Conservation (phyloP, 2,113 vertebrate species). For the Picathartes gymnocephalus region DNA sequence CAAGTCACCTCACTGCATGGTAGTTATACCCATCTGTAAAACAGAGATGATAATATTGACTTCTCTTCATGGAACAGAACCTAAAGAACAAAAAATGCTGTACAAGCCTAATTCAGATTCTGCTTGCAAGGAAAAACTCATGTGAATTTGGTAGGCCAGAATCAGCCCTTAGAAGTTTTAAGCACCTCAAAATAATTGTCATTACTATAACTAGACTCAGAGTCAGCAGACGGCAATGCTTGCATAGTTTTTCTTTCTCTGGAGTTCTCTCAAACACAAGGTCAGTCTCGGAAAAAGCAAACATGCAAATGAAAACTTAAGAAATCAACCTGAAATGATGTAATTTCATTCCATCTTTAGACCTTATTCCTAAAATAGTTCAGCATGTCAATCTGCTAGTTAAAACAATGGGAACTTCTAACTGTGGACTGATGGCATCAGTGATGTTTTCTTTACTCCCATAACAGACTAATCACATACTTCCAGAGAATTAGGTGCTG, state of each 20-base stretch:
- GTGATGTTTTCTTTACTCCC: background rate
- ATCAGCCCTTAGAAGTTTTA: background rate
- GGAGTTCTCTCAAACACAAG: background rate
- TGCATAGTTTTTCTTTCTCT: background rate
- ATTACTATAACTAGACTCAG: background rate
- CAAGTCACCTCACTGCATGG: background rate
- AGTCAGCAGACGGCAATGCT: background rate
- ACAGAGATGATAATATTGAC: background rate
- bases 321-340: background rate
- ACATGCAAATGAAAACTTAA: background rate
- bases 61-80: background rate
- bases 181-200: background rate
- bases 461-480: background rate
- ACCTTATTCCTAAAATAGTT: background rate
- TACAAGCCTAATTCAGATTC: background rate
- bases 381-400: background rate
- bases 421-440: background rate
- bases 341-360: background rate
- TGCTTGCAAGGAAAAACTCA: background rate
- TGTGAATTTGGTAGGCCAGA: background rate
- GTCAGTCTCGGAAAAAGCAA: background rate
- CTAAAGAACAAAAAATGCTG: background rate
- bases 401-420: background rate
- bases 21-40: background rate
- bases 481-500: background rate